Evolutionary conservation across 2,113 vertebrate genomes (phyloP).

Genomic region (Plotosus lineatus): DNA sequence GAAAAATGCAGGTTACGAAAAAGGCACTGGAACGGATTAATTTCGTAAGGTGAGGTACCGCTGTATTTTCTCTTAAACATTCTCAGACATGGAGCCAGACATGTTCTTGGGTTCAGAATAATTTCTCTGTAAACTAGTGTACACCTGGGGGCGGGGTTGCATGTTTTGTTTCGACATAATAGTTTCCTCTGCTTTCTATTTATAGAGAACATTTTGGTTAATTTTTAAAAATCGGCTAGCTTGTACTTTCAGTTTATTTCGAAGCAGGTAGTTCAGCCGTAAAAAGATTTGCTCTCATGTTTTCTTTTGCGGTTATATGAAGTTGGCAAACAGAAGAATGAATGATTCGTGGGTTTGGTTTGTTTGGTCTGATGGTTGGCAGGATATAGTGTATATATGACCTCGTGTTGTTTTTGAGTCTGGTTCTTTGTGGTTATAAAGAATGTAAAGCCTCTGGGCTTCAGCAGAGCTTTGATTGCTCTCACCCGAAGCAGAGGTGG

Average conservation of each 20-base stretch:
- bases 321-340: slow-evolving; percentile 1
- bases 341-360: neutral
- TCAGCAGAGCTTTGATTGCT: neutral
- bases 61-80: no score
- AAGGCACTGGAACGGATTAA: no score
- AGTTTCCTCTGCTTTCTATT: neutral
- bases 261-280: slow-evolving; percentile 1
- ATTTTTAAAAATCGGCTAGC: neutral
- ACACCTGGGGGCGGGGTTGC: neutral
- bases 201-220: neutral
- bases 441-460: neutral
- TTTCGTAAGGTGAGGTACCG: no score
- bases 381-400: neutral
- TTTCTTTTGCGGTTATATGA: neutral
- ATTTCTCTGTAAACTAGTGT: neutral
- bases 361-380: slow-evolving; percentile 5
- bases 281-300: neutral
- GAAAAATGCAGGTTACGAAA: no score
- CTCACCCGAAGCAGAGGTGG: neutral
- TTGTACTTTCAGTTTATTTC: neutral
- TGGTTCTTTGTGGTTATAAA: slow-evolving; percentile 1
- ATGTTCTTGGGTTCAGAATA: no score
- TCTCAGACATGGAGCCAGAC: neutral
- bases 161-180: slow-evolving; percentile 7
- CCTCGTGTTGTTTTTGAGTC: slow-evolving; percentile 2